Evolutionary conservation across 1,140 invertebrate genomes (phyloP).

Genomic region (Bombus breviceps): DNA sequence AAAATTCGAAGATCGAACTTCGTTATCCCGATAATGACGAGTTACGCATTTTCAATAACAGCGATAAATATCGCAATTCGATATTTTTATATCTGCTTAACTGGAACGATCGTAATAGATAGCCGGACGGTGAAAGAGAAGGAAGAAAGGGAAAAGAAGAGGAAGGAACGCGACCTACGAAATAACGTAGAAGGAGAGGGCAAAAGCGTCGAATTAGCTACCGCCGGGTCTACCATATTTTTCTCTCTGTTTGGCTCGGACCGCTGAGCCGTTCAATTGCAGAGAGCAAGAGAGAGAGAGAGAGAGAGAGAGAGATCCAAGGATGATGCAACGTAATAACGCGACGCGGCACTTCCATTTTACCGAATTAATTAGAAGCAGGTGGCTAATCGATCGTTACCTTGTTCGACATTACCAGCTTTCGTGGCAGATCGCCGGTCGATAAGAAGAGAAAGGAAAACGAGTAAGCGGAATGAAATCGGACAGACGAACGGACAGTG

Average conservation of each 20-base stretch:
- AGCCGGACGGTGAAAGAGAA: neutral
- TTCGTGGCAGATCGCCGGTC: conserved; percentile 27
- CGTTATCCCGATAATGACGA: conserved; percentile 18
- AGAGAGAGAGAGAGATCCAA: neutral
- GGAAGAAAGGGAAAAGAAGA: neutral
- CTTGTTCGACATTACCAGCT: conserved; percentile 23
- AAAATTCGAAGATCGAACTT: no score
- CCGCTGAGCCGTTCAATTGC: neutral
- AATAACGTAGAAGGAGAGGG: neutral
- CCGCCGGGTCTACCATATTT: neutral
- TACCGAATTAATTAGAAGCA: conserved; percentile 54
- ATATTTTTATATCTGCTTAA: neutral
- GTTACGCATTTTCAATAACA: neutral
- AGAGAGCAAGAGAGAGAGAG: neutral
- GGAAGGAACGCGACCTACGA: neutral
- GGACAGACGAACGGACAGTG: neutral
- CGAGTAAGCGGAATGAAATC: conserved; percentile 17
- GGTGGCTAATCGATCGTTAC: conserved; percentile 39
- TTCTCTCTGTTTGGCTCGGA: neutral
- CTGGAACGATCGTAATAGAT: no score
- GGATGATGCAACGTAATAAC: conserved; percentile 40
- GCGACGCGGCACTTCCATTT: neutral
- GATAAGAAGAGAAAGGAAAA: conserved; percentile 53
- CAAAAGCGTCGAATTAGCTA: conserved; percentile 27
- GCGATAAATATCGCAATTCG: conserved; percentile 35